Conservation (phyloP, 1,140 invertebrate species). For the Euglossa dilemma region DNA sequence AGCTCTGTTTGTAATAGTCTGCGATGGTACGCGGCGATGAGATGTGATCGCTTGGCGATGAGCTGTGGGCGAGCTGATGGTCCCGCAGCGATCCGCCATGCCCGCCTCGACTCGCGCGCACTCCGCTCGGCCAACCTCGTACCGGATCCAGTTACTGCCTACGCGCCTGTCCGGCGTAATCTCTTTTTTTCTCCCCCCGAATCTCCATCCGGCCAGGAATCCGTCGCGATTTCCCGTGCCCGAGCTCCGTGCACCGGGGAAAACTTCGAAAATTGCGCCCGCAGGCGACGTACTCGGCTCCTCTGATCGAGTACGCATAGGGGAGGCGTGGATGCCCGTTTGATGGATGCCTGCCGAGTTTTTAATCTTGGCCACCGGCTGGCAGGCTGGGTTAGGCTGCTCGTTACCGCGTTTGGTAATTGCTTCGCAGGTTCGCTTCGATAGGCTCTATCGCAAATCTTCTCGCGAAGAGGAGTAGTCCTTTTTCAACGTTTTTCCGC, state of each 20-base stretch:
- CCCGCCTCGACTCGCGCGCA: slow-evolving; percentile 68
- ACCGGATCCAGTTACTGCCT: slow-evolving; percentile 68
- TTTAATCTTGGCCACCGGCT: background rate
- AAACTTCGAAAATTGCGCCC: slow-evolving; percentile 13
- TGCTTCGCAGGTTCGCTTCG: background rate
- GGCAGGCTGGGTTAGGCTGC: no score
- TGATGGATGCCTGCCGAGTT: slow-evolving; percentile 11
- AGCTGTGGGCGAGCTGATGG: slow-evolving; percentile 81
- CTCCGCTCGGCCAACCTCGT: slow-evolving; percentile 44
- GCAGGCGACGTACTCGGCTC: background rate
- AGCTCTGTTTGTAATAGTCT: slow-evolving; percentile 78
- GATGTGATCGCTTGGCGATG: slow-evolving; percentile 81
- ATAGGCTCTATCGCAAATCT: background rate
- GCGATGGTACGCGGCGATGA: slow-evolving; percentile 80
- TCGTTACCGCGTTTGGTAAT: background rate
- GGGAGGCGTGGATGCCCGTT: background rate
- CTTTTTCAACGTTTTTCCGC: no score
- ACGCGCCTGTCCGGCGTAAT: slow-evolving; percentile 59
- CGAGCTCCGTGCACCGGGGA: background rate
- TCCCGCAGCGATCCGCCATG: slow-evolving; percentile 76
- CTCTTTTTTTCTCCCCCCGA: slow-evolving; percentile 33
- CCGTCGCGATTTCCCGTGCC: background rate
- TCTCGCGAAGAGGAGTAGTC: no score
- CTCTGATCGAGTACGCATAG: background rate
- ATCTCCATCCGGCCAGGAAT: slow-evolving; percentile 45